phyloP scores from a whole-genome alignment of 2,888 invertebrate genomes.

The Teinopalpus imperialis region DNA sequence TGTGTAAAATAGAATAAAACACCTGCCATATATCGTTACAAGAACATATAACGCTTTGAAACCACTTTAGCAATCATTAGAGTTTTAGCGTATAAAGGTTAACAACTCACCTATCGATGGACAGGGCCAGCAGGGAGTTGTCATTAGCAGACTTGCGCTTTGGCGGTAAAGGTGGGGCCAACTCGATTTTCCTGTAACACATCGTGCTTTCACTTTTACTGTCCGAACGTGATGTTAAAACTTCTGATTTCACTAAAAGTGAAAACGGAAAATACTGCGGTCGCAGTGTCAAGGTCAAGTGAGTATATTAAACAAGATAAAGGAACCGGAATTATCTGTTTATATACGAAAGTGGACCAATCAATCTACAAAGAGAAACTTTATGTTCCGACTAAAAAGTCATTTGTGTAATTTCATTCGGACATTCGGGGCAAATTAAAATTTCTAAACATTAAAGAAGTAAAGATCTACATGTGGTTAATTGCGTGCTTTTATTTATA shows the following conservation, averaged over 20 bases:
- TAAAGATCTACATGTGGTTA: too few species aligned
- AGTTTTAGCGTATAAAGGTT: slow-evolving; percentile 5
- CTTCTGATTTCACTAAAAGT: slow-evolving; percentile 32
- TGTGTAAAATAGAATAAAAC: too few species aligned
- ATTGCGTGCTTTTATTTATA: too few species aligned
- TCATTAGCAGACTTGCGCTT: slow-evolving; percentile 84
- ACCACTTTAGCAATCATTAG: too few species aligned
- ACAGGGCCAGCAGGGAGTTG: slow-evolving; percentile 77
- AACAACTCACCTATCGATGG: slow-evolving; percentile 82
- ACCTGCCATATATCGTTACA: too few species aligned
- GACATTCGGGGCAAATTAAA: too few species aligned
- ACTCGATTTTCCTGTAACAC: slow-evolving; percentile 82
- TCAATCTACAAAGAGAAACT: slow-evolving; percentile 16
- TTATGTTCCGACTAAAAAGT: background rate
- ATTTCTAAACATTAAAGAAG: too few species aligned
- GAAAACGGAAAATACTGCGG: slow-evolving; percentile 19
- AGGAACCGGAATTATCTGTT: slow-evolving; percentile 12
- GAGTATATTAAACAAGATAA: slow-evolving; percentile 5
- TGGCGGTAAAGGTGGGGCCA: slow-evolving; percentile 90
- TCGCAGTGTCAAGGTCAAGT: slow-evolving; percentile 22
- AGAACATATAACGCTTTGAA: too few species aligned
- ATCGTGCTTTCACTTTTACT: slow-evolving; percentile 41
- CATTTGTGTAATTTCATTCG: too few species aligned
- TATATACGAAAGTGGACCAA: slow-evolving; percentile 9
- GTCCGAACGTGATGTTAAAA: slow-evolving; percentile 30